Evolutionary conservation across 2,888 invertebrate genomes (phyloP).

Genomic region (Abrostola tripartita): DNA sequence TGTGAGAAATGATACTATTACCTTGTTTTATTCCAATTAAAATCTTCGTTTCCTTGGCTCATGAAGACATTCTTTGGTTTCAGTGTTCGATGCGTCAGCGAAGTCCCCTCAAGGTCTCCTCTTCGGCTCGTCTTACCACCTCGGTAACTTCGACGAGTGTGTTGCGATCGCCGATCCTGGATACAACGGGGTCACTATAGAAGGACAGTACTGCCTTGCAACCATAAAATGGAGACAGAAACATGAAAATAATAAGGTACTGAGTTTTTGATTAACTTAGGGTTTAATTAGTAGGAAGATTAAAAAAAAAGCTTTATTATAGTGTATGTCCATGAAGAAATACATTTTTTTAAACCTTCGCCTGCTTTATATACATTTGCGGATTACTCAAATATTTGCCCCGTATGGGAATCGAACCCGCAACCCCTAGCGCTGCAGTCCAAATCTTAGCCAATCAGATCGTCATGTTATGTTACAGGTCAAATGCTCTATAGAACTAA

Average conservation of each 20-base stretch:
- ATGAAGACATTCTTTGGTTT: conserved; percentile 50
- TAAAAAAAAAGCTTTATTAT: background rate
- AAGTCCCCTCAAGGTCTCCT: conserved; percentile 91
- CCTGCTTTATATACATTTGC: too few species aligned
- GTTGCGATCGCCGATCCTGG: conserved; percentile 80
- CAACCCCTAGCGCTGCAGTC: too few species aligned
- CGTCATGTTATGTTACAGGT: too few species aligned
- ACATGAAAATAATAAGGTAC: conserved; percentile 74
- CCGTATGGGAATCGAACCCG: too few species aligned
- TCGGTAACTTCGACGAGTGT: conserved; percentile 93
- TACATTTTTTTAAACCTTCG: too few species aligned
- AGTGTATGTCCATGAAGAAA: background rate
- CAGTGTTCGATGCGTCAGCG: conserved; percentile 93
- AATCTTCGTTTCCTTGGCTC: background rate
- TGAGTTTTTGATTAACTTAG: background rate
- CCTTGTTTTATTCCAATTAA: too few species aligned
- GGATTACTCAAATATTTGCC: too few species aligned
- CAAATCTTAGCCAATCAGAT: too few species aligned
- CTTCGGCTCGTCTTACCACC: conserved; percentile 90
- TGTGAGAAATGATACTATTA: too few species aligned
- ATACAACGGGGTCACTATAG: conserved; percentile 74
- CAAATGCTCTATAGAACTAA: too few species aligned
- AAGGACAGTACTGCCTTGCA: conserved; percentile 91
- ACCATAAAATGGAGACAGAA: conserved; percentile 82
- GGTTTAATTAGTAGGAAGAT: background rate